Evolutionary conservation across 64 coral and sea anemone species (phyloP).

Genomic region (Platygyra sinensis): DNA sequence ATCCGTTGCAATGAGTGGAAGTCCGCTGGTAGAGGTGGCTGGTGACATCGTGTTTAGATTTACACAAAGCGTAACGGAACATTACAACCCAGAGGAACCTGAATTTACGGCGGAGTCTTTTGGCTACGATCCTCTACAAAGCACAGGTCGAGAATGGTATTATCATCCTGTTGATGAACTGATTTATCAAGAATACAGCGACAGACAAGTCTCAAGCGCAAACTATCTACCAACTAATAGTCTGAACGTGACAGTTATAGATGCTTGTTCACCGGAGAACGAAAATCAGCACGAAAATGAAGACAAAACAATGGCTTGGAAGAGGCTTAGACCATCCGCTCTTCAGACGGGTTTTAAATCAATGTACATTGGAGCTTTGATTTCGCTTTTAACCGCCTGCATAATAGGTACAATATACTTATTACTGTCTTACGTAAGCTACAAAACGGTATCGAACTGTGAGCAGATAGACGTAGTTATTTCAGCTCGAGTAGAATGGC

Average conservation of each 20-base stretch:
- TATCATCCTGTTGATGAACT: background rate
- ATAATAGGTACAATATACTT: background rate
- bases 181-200: background rate
- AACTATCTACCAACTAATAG: no score
- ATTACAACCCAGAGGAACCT: no score
- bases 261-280: background rate
- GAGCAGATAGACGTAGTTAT: background rate
- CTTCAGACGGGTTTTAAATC: background rate
- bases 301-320: background rate
- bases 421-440: background rate
- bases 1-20: no score
- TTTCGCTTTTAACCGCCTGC: background rate
- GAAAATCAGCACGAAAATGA: background rate
- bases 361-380: conserved; percentile 16
- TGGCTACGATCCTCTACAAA: no score
- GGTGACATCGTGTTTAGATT: no score
- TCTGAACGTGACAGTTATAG: background rate
- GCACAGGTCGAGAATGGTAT: conserved; percentile 1
- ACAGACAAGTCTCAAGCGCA: no score
- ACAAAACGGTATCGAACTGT: background rate
- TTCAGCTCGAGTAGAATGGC: background rate
- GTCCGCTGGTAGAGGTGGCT: no score
- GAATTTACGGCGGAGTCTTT: no score
- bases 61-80: no score
- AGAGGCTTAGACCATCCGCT: background rate